A percentile compares a stretch with the other conserved stretches of the same genome.
Evolutionary conservation across 1,140 invertebrate genomes (phyloP).

Genomic region (Dryas iulia): DNA sequence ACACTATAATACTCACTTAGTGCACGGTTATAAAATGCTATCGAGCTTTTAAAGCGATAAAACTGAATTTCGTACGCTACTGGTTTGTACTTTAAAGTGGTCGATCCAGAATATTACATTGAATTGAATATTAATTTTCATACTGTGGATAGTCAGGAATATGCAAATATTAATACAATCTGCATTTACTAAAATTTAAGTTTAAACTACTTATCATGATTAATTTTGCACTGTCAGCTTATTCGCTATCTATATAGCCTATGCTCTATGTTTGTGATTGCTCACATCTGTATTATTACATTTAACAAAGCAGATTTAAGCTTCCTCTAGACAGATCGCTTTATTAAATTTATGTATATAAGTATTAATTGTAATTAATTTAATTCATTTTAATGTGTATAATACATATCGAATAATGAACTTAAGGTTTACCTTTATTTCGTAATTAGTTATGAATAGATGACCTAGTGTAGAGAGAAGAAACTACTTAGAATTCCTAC

Average conservation of each 20-base stretch:
- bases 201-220: not conserved
- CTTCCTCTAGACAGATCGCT: too few relatives aligned
- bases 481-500: too few relatives aligned
- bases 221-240: not conserved
- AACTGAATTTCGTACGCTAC: not conserved
- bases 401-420: too few relatives aligned
- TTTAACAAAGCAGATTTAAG: too few relatives aligned
- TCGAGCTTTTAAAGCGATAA: conserved; percentile 3
- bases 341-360: too few relatives aligned
- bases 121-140: conserved; percentile 4
- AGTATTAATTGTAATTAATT: too few relatives aligned
- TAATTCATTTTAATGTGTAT: too few relatives aligned
- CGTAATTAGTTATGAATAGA: too few relatives aligned
- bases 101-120: conserved; percentile 2
- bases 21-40: conserved; percentile 7
- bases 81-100: not conserved
- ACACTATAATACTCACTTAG: not conserved
- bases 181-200: not conserved
- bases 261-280: not conserved
- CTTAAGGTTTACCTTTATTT: too few relatives aligned
- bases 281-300: not conserved
- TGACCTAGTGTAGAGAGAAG: too few relatives aligned
- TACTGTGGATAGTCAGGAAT: not conserved
- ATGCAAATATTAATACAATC: not conserved
- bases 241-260: not conserved